Base-by-base conservation (phyloP, 1,140 invertebrate genomes). In the Trichomalopsis sarcophagae region DNA sequence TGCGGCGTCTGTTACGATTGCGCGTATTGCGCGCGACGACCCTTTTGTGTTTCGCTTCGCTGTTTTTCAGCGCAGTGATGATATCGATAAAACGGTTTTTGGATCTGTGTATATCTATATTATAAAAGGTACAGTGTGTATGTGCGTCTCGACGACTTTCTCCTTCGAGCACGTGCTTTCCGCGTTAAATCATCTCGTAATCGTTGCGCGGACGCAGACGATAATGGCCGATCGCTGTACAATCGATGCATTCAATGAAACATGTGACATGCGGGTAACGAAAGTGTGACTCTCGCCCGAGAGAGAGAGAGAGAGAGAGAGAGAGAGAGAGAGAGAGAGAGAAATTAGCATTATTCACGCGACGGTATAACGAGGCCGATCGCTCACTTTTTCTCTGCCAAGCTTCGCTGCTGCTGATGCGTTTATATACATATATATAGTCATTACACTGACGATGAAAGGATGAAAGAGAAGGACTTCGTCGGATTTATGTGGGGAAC, bases 131-230 rank as follows among this genome's bases (percentile, higher is more conserved):
- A 27, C 27, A 36, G 33, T 36, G 33, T 44, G 10, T 10, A 44
- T 30, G 13, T 30, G 10, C 21, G 62, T n/a, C 27, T 30, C 69
- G 7, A 13, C 27, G 27, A 81, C 78, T 85, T 85, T 85, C 78
- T 85, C 84, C 77, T 81, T 77, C 6, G 36, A 85, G 77, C 79
- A 77, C 79, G 79, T 81, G 84, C 76, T 85, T 85, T 85, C 55
- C 36, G 62, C 84, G 73, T 85, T 85, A 85, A 85, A 85, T 85
- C 83, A 84, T 81, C 84, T 62, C 55, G 78, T 81, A 81, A 85
- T 85, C 44, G 82, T 9, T 62, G 47, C 23, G 27, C 71, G 14
- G 17, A 47, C 74, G 27, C 27, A 27, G 27, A 77, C 23, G 36
- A 69, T 83, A 83, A 83, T 69, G n/a, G 40, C 2, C 27, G n/a